Percentiles rank a stretch among this genome's conserved stretches.
Conservation (phyloP, 2,797 vertebrate species). For the Poliocrania exsul region DNA sequence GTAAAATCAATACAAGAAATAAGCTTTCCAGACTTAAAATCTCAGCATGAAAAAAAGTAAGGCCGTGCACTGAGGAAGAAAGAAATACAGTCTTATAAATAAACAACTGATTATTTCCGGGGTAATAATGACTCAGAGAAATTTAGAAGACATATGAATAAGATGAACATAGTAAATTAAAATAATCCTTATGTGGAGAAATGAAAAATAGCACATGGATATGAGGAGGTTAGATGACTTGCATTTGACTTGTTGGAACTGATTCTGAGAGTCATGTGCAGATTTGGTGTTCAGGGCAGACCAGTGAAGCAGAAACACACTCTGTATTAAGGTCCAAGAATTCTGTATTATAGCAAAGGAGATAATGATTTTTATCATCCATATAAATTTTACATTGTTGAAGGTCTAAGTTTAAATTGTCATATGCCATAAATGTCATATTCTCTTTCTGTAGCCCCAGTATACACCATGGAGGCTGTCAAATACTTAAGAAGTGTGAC, state of each 20-base stretch:
- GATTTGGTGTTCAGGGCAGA: not conserved
- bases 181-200: not conserved
- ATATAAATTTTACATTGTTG: not conserved
- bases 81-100: not conserved
- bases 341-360: not conserved
- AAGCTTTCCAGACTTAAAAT: not conserved
- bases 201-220: not conserved
- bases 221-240: not conserved
- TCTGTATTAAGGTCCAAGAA: not conserved
- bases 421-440: not conserved
- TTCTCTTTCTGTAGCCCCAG: not conserved
- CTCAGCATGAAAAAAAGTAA: not conserved
- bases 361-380: not conserved
- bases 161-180: not conserved
- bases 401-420: not conserved
- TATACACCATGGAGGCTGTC: fast-evolving
- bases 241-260: not conserved
- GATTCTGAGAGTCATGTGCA: not conserved
- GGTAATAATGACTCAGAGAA: not conserved
- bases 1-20: not conserved
- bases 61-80: not conserved
- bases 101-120: not conserved
- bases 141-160: not conserved
- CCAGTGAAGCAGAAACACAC: not conserved
- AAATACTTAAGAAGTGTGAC: not conserved